phyloP scores from a whole-genome alignment of 2,797 vertebrate genomes.

The Eremophila alpestris region DNA sequence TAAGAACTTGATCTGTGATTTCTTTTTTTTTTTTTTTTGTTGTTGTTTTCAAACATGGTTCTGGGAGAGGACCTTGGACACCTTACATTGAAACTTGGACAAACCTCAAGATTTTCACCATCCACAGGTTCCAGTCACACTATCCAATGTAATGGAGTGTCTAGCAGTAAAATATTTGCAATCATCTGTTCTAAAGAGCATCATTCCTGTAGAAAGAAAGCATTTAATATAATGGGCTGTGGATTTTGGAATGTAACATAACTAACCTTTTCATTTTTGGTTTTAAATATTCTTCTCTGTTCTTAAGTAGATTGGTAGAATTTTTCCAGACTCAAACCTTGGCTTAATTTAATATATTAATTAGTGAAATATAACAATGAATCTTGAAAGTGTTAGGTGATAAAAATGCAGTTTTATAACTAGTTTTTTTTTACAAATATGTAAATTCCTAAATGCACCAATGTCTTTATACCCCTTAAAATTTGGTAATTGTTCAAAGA shows the following conservation, averaged over 20 bases:
- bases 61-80: slow-evolving; percentile 76
- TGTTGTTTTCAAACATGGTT: slow-evolving; percentile 60
- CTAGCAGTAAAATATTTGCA: slow-evolving; percentile 81
- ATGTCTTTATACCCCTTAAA: slow-evolving; percentile 67
- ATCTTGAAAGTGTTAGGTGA: slow-evolving; percentile 70
- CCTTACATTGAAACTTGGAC: slow-evolving; percentile 77
- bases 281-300: slow-evolving; percentile 68
- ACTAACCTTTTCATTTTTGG: slow-evolving; percentile 78
- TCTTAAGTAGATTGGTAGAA: slow-evolving; percentile 75
- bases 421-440: slow-evolving; percentile 69
- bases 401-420: slow-evolving; percentile 75
- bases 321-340: slow-evolving; percentile 74
- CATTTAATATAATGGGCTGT: slow-evolving; percentile 77
- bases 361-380: slow-evolving; percentile 73
- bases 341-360: slow-evolving; percentile 83
- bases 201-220: slow-evolving; percentile 81
- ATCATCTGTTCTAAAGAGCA: slow-evolving; percentile 76
- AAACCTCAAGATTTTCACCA: slow-evolving; percentile 76
- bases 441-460: slow-evolving; percentile 68
- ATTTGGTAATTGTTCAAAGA: slow-evolving; percentile 62
- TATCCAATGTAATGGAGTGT: slow-evolving; percentile 77
- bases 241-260: slow-evolving; percentile 81
- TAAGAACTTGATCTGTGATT: slow-evolving; percentile 78
- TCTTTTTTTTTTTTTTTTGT: slow-evolving; percentile 16
- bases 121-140: slow-evolving; percentile 75